phyloP scores from a whole-genome alignment of 2,797 vertebrate species.

The Coregonus sp. region DNA sequence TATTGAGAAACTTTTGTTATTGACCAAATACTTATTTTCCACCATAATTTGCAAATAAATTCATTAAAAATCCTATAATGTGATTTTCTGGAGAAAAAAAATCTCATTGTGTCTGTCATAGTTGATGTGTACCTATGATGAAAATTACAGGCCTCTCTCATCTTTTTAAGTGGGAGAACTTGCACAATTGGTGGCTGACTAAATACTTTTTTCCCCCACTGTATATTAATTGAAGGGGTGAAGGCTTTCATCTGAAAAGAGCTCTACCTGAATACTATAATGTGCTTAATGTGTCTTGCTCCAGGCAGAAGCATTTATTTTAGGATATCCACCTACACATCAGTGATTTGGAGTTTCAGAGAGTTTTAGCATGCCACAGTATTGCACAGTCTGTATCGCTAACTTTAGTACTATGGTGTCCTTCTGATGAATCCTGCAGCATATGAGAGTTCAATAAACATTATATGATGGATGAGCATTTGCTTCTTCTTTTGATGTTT shows the following conservation, averaged over 20 bases:
- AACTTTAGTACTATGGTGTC: too few relatives aligned
- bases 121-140: too few relatives aligned
- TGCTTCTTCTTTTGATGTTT: not conserved
- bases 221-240: not conserved
- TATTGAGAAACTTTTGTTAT: too few relatives aligned
- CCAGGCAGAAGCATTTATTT: not conserved
- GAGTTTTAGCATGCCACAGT: not conserved
- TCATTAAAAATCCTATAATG: too few relatives aligned
- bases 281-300: constrained; percentile 32
- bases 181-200: too few relatives aligned
- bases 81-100: not conserved
- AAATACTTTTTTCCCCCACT: too few relatives aligned
- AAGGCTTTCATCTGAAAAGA: constrained; percentile 17
- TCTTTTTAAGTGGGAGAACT: too few relatives aligned
- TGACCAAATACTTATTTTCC: too few relatives aligned
- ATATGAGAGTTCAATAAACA: not conserved
- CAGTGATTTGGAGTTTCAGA: not conserved
- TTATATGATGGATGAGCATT: not conserved
- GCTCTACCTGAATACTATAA: constrained; percentile 14
- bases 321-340: constrained; percentile 11
- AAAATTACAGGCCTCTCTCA: too few relatives aligned
- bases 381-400: not conserved
- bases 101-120: too few relatives aligned
- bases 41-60: too few relatives aligned
- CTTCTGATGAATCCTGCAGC: not conserved